Conservation (phyloP, 2,797 vertebrate species). For the Streptopelia turtur region DNA sequence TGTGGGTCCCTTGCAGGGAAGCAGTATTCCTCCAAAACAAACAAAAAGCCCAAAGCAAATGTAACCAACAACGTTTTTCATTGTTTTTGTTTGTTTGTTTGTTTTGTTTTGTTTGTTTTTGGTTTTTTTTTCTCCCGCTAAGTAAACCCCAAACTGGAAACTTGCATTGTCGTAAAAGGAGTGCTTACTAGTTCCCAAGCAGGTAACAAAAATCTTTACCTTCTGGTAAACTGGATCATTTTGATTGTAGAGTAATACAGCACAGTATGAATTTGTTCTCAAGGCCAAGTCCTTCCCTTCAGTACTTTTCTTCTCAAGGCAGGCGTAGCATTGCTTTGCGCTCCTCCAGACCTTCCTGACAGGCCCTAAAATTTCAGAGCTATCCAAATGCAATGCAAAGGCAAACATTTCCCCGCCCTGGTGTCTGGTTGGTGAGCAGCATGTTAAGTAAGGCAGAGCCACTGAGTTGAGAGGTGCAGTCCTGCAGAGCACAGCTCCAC, state of each 20-base stretch:
- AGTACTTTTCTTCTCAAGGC: not conserved
- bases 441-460: not conserved
- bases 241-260: not conserved
- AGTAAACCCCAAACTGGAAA: conserved; percentile 29
- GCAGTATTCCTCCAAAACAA: conserved; percentile 52
- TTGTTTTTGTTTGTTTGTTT: no score
- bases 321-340: not conserved
- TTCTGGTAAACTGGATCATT: not conserved
- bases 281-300: not conserved
- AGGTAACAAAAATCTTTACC: conserved; percentile 48
- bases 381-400: not conserved
- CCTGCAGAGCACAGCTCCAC: not conserved
- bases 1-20: conserved; percentile 44
- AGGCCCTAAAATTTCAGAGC: not conserved
- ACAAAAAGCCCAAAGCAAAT: conserved; percentile 46
- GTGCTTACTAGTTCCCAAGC: not conserved
- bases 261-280: not conserved
- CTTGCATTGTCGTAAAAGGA: conserved; percentile 31
- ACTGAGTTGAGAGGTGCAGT: not conserved
- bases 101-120: no score
- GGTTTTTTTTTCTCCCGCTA: not conserved
- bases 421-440: not conserved
- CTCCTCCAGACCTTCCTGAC: not conserved
- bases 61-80: not conserved
- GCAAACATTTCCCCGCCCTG: not conserved